Base-by-base conservation (phyloP, 2,797 vertebrate species). In the Hippoglossus hippoglossus region DNA sequence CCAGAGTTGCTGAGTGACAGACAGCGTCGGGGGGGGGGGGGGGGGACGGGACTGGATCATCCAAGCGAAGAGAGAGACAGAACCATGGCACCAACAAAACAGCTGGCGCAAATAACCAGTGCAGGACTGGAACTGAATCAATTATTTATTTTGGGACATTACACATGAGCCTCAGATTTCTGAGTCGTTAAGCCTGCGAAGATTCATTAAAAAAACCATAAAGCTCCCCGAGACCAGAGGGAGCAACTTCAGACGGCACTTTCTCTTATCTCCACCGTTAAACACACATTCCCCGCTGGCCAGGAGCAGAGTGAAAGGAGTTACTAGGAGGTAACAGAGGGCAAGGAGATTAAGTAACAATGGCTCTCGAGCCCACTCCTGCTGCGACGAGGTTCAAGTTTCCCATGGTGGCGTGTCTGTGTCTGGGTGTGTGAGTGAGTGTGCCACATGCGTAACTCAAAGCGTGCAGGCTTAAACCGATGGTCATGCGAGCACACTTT, bases 191-290 rank as follows among this genome's bases (percentile, higher is more conserved):
- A 85, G 60, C 61, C 76, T 51, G 64, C 75, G 67, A 85, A 89
- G 80, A 88, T 87, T 92, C 85, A 90, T 90, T 90, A 90, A 92
- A 92, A 92, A 88, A 90, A 59, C 47, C 81, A 87, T 84, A 79
- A 90, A 84, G 84, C 74, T 84, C 67, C 70, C 41, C 11, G 54
- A 78, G 68, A 83, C 84, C 77, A 53, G 70, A 47, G 66, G 74
- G 64, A 76, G 64, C 61, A 52, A 65, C 67, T 16, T 58, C 21
- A 56, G 46, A 75, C 68, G 71, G 62, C 12, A 58, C 50, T 63
- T 80, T 58, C 75, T 81, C 75, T 91, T 83, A 90, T 91, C 90
- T 87, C 24, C 56, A 3, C 64, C 76, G 77, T 86, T 87, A 75
- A 91, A 83, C 75, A 76, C 68, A 46, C 44, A 15, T 7, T 19